A percentile compares a stretch with the other conserved stretches of the same genome.
phyloP scores from a whole-genome alignment of 1,140 invertebrate species.

The Bombyx mandarina region DNA sequence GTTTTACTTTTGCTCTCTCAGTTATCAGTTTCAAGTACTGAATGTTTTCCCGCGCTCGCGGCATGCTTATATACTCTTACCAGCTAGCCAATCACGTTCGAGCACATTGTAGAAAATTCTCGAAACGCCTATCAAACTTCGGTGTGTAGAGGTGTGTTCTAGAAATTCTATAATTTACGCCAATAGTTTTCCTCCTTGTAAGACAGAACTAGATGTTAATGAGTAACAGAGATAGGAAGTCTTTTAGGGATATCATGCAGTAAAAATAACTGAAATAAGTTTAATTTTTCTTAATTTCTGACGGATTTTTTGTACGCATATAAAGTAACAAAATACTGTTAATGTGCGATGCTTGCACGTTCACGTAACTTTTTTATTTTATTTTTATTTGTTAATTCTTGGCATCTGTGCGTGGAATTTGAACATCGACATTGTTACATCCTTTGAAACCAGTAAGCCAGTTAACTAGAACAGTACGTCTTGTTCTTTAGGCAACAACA shows the following conservation, averaged over 20 bases:
- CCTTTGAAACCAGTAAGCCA: too few species aligned
- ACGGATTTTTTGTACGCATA: not conserved
- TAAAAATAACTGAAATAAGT: not conserved
- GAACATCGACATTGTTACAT: too few species aligned
- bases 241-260: conserved; percentile 1
- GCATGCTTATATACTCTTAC: conserved; percentile 24
- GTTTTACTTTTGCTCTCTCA: conserved; percentile 20
- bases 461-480: too few species aligned
- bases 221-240: too few species aligned
- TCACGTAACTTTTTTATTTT: too few species aligned
- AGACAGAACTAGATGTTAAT: conserved; percentile 10
- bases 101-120: conserved; percentile 28
- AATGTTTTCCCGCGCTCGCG: conserved; percentile 29
- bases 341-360: too few species aligned
- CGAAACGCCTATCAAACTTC: conserved; percentile 20
- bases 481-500: too few species aligned
- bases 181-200: conserved; percentile 14
- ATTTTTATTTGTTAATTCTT: too few species aligned
- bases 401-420: too few species aligned
- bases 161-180: conserved; percentile 12
- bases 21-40: conserved; percentile 37
- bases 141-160: conserved; percentile 21
- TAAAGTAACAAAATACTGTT: too few species aligned
- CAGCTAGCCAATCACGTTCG: conserved; percentile 21
- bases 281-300: not conserved